A percentile compares a stretch with the other conserved stretches of the same genome.
phyloP scores from a whole-genome alignment of 1,140 invertebrate genomes.

The Pseudachorutes palmiensis region DNA sequence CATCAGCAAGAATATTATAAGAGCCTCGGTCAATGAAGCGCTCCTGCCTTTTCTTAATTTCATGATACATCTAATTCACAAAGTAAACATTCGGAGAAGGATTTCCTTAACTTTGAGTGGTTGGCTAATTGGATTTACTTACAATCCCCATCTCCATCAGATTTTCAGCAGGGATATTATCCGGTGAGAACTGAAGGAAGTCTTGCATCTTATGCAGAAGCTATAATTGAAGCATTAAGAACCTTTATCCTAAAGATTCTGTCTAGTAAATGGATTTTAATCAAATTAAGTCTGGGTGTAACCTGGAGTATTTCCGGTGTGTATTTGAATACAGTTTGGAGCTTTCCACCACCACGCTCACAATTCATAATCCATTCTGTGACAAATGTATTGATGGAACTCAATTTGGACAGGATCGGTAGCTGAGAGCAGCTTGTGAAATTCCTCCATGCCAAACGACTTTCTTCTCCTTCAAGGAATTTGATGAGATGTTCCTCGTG shows the following conservation, averaged over 20 bases:
- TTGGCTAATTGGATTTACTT: background rate
- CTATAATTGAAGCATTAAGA: too few species aligned
- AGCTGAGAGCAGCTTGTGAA: slow-evolving; percentile 9
- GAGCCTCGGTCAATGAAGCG: slow-evolving; percentile 4
- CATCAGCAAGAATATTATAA: slow-evolving; percentile 15
- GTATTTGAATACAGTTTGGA: slow-evolving; percentile 4
- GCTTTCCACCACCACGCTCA: background rate
- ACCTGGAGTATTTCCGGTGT: slow-evolving; percentile 8
- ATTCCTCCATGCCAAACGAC: background rate
- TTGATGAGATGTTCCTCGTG: slow-evolving; percentile 8
- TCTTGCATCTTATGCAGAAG: slow-evolving; percentile 12
- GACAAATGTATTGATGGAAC: slow-evolving; percentile 15
- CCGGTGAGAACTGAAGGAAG: slow-evolving; percentile 9
- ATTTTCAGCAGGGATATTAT: background rate
- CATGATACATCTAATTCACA: background rate
- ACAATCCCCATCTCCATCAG: slow-evolving; percentile 8
- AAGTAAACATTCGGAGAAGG: background rate
- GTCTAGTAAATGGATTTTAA: too few species aligned
- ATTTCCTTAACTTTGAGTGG: background rate
- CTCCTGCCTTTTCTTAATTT: background rate
- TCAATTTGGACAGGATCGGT: slow-evolving; percentile 11
- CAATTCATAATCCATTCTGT: slow-evolving; percentile 9
- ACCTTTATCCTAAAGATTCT: too few species aligned
- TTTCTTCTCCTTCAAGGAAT: slow-evolving; percentile 6
- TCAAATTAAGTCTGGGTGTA: slow-evolving; percentile 3